Evolutionary conservation across 2,113 vertebrate species (phyloP).

Genomic region (Onychorhynchus coronatus): DNA sequence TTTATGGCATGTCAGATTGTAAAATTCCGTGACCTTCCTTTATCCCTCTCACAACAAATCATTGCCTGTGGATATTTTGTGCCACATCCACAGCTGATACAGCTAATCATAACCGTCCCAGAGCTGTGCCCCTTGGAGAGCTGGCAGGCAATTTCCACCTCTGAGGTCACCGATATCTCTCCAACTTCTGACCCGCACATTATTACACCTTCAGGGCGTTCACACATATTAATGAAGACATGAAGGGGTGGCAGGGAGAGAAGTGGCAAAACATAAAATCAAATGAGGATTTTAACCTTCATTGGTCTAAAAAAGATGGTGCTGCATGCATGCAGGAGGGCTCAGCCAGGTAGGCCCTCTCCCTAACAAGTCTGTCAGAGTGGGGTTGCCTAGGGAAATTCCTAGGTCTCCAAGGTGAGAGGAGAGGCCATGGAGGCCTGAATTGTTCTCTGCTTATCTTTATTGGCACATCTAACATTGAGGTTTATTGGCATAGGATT

Average conservation of each 20-base stretch:
- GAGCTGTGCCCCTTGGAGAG: background rate
- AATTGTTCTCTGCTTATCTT: background rate
- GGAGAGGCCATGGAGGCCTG: background rate
- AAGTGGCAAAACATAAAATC: background rate
- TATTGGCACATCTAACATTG: background rate
- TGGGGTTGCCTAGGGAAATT: background rate
- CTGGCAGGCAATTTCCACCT: background rate
- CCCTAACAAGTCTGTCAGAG: background rate
- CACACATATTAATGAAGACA: rapidly evolving
- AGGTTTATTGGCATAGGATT: background rate
- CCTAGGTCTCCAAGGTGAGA: background rate
- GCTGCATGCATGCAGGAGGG: background rate
- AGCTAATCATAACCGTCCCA: background rate
- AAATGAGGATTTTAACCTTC: background rate
- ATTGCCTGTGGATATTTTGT: background rate
- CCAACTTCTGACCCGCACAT: background rate
- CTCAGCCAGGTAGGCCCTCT: background rate
- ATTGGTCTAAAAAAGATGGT: background rate
- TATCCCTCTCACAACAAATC: background rate
- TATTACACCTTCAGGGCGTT: rapidly evolving
- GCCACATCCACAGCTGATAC: background rate
- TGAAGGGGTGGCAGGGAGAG: background rate
- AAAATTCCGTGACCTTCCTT: background rate
- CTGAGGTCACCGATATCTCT: background rate
- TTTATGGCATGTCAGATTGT: background rate